Evolutionary conservation across 2,797 vertebrate genomes (phyloP).

Genomic region (Lycodopsis pacificus): DNA sequence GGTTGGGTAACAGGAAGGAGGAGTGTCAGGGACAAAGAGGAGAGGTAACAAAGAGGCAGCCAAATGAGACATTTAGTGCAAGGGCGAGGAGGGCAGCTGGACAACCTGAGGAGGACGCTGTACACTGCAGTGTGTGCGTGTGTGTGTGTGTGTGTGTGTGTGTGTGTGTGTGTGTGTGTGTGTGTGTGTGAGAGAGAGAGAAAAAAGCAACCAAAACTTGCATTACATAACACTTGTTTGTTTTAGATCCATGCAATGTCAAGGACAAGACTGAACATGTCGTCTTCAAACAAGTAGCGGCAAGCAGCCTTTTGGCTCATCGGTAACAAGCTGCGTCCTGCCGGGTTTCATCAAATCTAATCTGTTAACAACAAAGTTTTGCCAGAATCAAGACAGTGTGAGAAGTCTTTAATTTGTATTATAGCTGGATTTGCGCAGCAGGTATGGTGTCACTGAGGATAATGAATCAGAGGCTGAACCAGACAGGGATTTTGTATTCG

Average conservation of each 20-base stretch:
- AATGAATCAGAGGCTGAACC: background rate
- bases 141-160: no score
- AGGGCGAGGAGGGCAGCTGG: constrained; percentile 51
- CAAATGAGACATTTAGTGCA: constrained; percentile 51
- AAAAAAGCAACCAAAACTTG: constrained; percentile 12
- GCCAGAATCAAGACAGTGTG: constrained; percentile 1
- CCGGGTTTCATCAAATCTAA: background rate
- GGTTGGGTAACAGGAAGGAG: constrained; percentile 40
- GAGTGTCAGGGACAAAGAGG: constrained; percentile 38
- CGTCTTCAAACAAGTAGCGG: background rate
- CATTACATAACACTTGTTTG: constrained; percentile 18
- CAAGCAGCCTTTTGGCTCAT: background rate
- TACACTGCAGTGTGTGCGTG: background rate
- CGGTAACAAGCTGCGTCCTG: constrained; percentile 3
- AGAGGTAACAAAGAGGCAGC: constrained; percentile 11
- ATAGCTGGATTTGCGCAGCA: background rate
- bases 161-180: constrained; percentile 2
- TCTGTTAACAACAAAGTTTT: background rate
- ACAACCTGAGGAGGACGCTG: constrained; percentile 48
- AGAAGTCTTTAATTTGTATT: background rate
- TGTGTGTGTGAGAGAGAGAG: background rate
- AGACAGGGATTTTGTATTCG: background rate
- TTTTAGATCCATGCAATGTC: constrained; percentile 14
- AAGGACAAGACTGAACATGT: constrained; percentile 25
- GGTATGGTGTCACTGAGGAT: background rate